Evolutionary conservation across 2,797 vertebrate genomes (phyloP).

Genomic region (Tarsius wallacei): DNA sequence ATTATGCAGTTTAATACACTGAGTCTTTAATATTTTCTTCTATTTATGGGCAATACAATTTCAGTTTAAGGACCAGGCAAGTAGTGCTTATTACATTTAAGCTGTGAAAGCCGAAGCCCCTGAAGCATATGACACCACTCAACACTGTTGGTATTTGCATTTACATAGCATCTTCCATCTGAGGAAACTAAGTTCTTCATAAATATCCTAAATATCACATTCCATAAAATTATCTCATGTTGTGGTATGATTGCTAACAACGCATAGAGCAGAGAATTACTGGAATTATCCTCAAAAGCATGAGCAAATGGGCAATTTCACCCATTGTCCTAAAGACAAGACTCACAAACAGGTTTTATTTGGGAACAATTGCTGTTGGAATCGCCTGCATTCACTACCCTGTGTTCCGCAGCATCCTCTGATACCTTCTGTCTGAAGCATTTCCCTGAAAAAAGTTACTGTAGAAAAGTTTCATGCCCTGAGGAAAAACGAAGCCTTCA

Average conservation of each 20-base stretch:
- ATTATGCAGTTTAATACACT: not conserved
- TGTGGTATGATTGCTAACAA: too few species aligned
- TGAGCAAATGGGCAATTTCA: not conserved
- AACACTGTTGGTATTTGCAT: not conserved
- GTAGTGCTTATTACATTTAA: not conserved
- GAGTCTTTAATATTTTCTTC: not conserved
- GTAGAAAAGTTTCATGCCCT: fast-evolving
- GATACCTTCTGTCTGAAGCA: not conserved
- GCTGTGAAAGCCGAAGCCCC: not conserved
- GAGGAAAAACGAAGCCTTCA: not conserved
- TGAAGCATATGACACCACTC: not conserved
- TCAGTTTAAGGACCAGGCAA: not conserved
- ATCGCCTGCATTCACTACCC: fast-evolving
- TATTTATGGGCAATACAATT: not conserved
- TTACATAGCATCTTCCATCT: not conserved
- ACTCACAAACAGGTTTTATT: not conserved
- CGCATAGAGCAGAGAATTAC: not conserved
- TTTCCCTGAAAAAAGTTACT: not conserved
- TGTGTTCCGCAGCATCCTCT: fast-evolving
- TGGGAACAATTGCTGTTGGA: not conserved
- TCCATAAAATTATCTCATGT: not conserved
- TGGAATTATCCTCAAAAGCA: not conserved
- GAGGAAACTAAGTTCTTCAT: not conserved
- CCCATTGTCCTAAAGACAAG: not conserved
- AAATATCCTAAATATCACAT: not conserved